These are phyloP conservation scores for Amblyraja radiata DNA, from an alignment of 2,797 vertebrate genomes.

Conservation along the genomic window DNA sequence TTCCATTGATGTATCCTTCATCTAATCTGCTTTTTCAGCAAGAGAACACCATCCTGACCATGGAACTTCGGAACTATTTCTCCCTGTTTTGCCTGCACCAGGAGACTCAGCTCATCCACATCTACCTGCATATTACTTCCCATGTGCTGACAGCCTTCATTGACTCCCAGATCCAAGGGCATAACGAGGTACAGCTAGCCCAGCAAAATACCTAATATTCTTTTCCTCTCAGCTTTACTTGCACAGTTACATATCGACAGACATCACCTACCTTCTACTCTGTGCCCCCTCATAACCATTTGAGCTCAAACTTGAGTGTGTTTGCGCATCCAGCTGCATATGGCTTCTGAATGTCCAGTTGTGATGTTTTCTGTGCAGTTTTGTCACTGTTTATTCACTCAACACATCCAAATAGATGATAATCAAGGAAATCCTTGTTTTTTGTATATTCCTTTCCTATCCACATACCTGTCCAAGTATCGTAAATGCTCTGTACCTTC, in stretches of 20 bases:
- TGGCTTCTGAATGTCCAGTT: no score
- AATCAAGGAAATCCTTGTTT: not conserved
- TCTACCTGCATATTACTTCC: conserved; percentile 86
- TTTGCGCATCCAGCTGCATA: not conserved
- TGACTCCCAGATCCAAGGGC: conserved; percentile 92
- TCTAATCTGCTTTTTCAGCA: conserved; percentile 61
- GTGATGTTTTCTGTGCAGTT: not conserved
- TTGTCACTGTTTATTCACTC: not conserved
- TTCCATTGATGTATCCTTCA: not conserved
- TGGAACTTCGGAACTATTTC: conserved; percentile 94
- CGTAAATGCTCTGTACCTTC: no score
- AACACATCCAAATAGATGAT: not conserved
- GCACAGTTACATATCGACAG: not conserved
- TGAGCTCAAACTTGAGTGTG: no score
- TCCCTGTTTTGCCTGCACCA: conserved; percentile 93
- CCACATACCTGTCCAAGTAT: no score
- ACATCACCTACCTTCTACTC: not conserved
- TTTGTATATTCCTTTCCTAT: no score
- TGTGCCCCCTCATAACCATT: not conserved
- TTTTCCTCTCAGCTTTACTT: not conserved
- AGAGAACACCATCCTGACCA: conserved; percentile 87
- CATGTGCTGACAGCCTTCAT: conserved; percentile 88
- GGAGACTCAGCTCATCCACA: conserved; percentile 91
- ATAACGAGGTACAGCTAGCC: conserved; percentile 75
- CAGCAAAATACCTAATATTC: not conserved